Conservation (phyloP, 2,797 vertebrate genomes). For the Tenualosa ilisha region DNA sequence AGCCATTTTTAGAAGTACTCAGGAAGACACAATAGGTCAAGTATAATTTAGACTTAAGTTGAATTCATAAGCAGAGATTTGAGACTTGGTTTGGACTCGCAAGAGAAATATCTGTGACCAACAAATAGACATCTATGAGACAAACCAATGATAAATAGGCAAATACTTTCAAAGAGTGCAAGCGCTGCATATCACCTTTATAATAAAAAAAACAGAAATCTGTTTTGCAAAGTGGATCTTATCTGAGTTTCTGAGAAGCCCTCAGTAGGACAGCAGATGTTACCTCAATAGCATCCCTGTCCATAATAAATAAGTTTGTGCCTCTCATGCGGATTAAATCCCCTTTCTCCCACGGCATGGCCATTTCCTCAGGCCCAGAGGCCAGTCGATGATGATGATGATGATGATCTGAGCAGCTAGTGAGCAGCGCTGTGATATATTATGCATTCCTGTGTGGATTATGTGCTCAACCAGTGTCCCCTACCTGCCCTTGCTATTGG, state of each 20-base stretch:
- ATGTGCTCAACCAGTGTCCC: constrained; percentile 70
- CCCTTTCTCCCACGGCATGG: constrained; percentile 46
- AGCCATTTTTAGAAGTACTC: too few species aligned
- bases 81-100: too few species aligned
- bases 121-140: too few species aligned
- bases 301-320: background rate
- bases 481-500: constrained; percentile 78
- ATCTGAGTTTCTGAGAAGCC: background rate
- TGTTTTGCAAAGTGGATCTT: background rate
- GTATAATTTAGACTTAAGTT: too few species aligned
- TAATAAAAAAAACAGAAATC: background rate
- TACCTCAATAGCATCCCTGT: background rate
- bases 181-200: too few species aligned
- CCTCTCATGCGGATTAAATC: constrained; percentile 26
- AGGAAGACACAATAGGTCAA: too few species aligned
- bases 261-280: background rate
- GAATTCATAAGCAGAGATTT: too few species aligned
- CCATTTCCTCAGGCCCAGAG: constrained; percentile 45
- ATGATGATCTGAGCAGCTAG: background rate
- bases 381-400: constrained; percentile 43
- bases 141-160: background rate
- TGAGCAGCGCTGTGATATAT: constrained; percentile 47
- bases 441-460: constrained; percentile 66
- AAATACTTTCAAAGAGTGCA: background rate
- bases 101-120: too few species aligned